Evolutionary conservation across 1,140 invertebrate genomes (phyloP), one percentile per base, ranked within the genome.

Genomic region (Drosophila insularis): DNA sequence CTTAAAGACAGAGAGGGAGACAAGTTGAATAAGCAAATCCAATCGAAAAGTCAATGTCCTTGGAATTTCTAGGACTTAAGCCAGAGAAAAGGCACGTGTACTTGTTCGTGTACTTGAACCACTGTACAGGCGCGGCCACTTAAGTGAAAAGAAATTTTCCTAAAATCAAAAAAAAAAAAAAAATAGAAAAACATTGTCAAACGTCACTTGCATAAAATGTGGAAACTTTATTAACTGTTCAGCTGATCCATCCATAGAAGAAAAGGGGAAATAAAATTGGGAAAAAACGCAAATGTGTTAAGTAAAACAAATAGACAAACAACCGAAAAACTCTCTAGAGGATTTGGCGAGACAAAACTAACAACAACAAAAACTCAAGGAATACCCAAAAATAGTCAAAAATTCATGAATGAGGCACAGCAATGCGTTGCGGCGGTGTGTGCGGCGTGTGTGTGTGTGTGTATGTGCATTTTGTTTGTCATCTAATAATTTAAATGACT

Each of bases 401-500:
- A 70, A 78, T 43, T 78, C 66, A 74, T 78, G 67, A 78, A 71
- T 75, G 72, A 71, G 31, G 27, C 19, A 11, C 14, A 19, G 21
- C 11, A 27, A 2, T 14, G 62, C 5, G 4, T 4, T n/a, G 60
- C 56, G 21, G 37, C 54, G 65, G 65, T 56, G 62, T 63, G 50
- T 46, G 50, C 53, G 46, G 60, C 50, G 54, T 71, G 35, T 21
- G 53, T 32, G 37, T 43, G 59, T 66, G 64, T 70, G 73, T 79
- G 43, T 62, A 17, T 69, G 32, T 77, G 43, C 58, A 21, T 63
- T 71, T 69, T 81, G 67, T 58, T 74, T 68, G 84, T 87, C 85
- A 84, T 89, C 84, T 89, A 89, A 89, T 89, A 89, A 84, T 78
- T 89, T 80, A 89, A 89, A 80, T 89, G 85, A 84, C 84, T 89